Evolutionary conservation across 2,888 invertebrate species (phyloP).

Genomic region (Drosophila tanythrix): DNA sequence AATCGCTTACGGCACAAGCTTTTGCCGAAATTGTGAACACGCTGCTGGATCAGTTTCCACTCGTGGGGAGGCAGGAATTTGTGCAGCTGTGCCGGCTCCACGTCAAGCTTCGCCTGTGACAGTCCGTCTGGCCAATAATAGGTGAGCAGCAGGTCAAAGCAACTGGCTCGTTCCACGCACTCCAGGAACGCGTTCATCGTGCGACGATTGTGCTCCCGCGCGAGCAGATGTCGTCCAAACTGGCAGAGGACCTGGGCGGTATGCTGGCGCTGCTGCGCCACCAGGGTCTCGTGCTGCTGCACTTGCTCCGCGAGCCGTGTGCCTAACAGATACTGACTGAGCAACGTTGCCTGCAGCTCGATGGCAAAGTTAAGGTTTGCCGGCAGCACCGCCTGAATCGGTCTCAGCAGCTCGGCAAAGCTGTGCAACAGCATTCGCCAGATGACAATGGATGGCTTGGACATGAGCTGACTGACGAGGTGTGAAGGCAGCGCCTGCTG

Average conservation of each 20-base stretch:
- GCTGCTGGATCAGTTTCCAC: slow-evolving; percentile 82
- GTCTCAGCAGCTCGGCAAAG: slow-evolving; percentile 71
- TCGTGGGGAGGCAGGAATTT: slow-evolving; percentile 76
- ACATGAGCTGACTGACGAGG: slow-evolving; percentile 78
- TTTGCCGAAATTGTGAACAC: slow-evolving; percentile 84
- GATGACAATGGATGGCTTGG: slow-evolving; percentile 83
- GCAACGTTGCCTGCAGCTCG: slow-evolving; percentile 80
- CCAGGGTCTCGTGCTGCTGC: slow-evolving; percentile 72
- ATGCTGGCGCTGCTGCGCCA: slow-evolving; percentile 63
- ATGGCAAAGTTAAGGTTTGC: slow-evolving; percentile 78
- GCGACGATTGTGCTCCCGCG: slow-evolving; percentile 81
- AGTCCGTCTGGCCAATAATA: slow-evolving; percentile 82
- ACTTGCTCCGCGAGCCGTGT: slow-evolving; percentile 81
- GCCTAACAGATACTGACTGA: slow-evolving; percentile 82
- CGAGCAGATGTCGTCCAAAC: slow-evolving; percentile 79
- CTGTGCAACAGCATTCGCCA: slow-evolving; percentile 82
- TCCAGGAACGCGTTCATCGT: slow-evolving; percentile 83
- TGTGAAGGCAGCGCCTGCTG: slow-evolving; percentile 79
- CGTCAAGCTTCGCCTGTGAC: background rate
- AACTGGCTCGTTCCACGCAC: slow-evolving; percentile 71
- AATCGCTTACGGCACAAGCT: slow-evolving; percentile 76
- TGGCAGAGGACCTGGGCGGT: slow-evolving; percentile 71
- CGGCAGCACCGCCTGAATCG: slow-evolving; percentile 26
- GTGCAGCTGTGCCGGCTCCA: slow-evolving; percentile 50
- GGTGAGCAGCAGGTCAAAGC: slow-evolving; percentile 75